These are phyloP conservation scores for Anoplius nigerrimus DNA, from an alignment of 2,888 invertebrate genomes.

Conservation along the genomic window DNA sequence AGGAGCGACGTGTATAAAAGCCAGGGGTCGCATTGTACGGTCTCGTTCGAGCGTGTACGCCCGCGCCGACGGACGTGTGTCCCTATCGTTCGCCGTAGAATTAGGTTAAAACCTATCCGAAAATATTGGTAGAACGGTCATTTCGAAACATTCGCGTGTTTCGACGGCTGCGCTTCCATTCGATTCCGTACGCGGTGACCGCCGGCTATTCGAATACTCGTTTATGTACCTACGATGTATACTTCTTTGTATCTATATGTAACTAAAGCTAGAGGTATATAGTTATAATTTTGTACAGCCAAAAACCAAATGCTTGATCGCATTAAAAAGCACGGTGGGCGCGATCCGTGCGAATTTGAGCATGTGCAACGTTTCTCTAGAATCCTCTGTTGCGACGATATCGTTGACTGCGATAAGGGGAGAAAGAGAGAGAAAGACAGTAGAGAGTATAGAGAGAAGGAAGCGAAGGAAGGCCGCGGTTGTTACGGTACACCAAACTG, in stretches of 20 bases:
- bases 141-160: no score
- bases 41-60: background rate
- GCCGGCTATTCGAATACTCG: conserved; percentile 18
- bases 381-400: background rate
- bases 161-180: no score
- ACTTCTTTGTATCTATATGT: conserved; percentile 59
- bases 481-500: conserved; percentile 7
- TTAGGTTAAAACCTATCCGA: no score
- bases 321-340: conserved; percentile 34
- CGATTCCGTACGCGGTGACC: no score
- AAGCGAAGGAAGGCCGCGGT: background rate
- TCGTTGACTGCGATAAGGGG: background rate
- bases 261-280: conserved; percentile 52
- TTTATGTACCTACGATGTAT: conserved; percentile 40
- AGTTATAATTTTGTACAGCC: conserved; percentile 62
- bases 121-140: no score
- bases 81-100: no score
- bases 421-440: background rate
- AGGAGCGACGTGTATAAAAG: background rate
- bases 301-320: conserved; percentile 31
- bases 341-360: conserved; percentile 42
- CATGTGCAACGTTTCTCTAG: conserved; percentile 13
- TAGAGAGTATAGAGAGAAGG: conserved; percentile 1
- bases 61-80: no score
- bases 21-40: background rate